phyloP scores from a whole-genome alignment of 2,797 vertebrate genomes.

The Balearica regulorum region DNA sequence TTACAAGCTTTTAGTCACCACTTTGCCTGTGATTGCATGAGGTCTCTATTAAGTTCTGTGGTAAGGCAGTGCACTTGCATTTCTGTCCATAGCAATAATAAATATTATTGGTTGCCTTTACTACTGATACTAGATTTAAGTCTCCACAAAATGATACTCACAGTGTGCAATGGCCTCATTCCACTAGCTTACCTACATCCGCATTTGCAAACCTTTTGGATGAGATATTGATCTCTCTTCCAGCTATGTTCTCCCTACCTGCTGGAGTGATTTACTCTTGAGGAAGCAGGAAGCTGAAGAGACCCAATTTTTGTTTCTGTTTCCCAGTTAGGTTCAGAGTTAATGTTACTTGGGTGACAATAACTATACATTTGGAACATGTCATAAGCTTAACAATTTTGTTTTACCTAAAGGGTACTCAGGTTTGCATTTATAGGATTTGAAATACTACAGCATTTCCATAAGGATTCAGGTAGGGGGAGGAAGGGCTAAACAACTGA shows the following conservation, averaged over 20 bases:
- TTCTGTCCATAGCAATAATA: background rate
- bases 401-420: background rate
- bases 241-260: background rate
- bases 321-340: background rate
- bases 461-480: background rate
- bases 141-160: accelerated
- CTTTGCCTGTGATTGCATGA: background rate
- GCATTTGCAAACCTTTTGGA: background rate
- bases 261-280: background rate
- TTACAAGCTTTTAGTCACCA: background rate
- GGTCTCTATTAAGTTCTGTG: background rate
- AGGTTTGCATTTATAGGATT: background rate
- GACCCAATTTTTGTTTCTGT: background rate
- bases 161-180: background rate
- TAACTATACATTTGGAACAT: background rate
- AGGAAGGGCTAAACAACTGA: background rate
- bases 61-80: background rate
- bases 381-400: background rate
- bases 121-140: background rate
- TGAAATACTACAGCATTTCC: background rate
- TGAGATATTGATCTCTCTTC: background rate
- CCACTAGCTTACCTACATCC: background rate
- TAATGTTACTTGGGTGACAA: background rate
- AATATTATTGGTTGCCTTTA: background rate
- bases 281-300: background rate